These are phyloP conservation scores for Tethea ocularis DNA, from an alignment of 2,888 invertebrate species.

Conservation along the genomic window DNA sequence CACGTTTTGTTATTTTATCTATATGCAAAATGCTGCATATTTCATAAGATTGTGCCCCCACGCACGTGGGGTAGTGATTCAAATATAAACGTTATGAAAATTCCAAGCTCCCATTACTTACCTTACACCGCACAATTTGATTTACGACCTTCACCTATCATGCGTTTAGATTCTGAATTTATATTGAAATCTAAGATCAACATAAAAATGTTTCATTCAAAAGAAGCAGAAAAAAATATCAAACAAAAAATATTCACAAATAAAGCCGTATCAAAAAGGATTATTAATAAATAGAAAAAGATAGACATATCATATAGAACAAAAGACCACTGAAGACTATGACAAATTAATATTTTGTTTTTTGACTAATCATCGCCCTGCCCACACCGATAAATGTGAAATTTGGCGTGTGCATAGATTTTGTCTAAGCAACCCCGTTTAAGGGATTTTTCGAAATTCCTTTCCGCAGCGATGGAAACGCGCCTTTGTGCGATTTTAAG, in stretches of 20 bases:
- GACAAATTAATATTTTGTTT: too few species aligned
- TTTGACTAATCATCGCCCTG: too few species aligned
- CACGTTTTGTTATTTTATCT: background rate
- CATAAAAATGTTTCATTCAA: background rate
- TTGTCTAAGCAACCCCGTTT: too few species aligned
- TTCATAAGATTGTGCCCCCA: background rate
- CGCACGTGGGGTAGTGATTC: background rate
- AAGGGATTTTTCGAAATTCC: too few species aligned
- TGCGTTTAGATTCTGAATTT: constrained; percentile 4
- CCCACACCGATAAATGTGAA: too few species aligned
- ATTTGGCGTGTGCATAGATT: too few species aligned
- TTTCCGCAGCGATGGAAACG: too few species aligned
- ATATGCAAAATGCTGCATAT: background rate
- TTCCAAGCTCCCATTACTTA: constrained; percentile 28
- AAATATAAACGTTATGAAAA: constrained; percentile 25
- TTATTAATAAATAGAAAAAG: too few species aligned
- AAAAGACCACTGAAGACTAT: too few species aligned
- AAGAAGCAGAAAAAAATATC: background rate
- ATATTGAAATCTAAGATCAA: background rate
- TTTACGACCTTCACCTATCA: constrained; percentile 16
- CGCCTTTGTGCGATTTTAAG: too few species aligned
- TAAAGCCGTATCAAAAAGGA: background rate
- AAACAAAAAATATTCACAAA: background rate
- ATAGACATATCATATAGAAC: too few species aligned
- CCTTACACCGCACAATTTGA: constrained; percentile 18